Conservation (phyloP, 1,140 invertebrate genomes). For the Globodera rostochiensis region DNA sequence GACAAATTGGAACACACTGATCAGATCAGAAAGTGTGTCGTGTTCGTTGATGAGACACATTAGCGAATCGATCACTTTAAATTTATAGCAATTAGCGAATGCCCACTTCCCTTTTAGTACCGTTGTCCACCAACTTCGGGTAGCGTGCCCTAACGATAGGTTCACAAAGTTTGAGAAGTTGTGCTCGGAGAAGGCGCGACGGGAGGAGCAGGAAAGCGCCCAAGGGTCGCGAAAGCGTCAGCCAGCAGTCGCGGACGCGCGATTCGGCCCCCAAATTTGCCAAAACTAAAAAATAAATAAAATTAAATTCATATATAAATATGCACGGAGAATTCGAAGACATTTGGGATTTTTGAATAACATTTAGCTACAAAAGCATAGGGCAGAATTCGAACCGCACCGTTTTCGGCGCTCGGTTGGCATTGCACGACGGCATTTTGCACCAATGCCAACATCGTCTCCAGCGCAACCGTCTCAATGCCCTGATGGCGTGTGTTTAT, state of each 20-base stretch:
- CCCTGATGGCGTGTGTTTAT: not conserved
- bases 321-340: no score
- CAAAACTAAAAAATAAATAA: conserved; percentile 36
- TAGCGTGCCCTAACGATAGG: conserved; percentile 49
- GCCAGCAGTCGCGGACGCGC: conserved; percentile 50
- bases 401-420: conserved; percentile 16
- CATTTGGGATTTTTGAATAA: not conserved
- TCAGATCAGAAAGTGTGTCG: not conserved
- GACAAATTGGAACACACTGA: conserved; percentile 50
- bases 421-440: conserved; percentile 7
- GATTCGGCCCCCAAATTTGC: conserved; percentile 42
- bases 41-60: conserved; percentile 34
- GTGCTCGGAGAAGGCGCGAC: conserved; percentile 20
- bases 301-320: no score
- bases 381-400: not conserved
- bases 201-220: conserved; percentile 47
- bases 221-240: conserved; percentile 34
- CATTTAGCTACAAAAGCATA: no score
- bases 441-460: conserved; percentile 37
- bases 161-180: conserved; percentile 29
- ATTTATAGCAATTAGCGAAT: not conserved
- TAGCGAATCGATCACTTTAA: conserved; percentile 49
- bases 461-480: conserved; percentile 42
- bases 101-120: conserved; percentile 16
- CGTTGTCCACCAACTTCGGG: conserved; percentile 43